Percentiles rank a stretch among this genome's conserved stretches.
phyloP scores from a whole-genome alignment of 1,140 invertebrate species.

The Hypothenemus hampei region DNA sequence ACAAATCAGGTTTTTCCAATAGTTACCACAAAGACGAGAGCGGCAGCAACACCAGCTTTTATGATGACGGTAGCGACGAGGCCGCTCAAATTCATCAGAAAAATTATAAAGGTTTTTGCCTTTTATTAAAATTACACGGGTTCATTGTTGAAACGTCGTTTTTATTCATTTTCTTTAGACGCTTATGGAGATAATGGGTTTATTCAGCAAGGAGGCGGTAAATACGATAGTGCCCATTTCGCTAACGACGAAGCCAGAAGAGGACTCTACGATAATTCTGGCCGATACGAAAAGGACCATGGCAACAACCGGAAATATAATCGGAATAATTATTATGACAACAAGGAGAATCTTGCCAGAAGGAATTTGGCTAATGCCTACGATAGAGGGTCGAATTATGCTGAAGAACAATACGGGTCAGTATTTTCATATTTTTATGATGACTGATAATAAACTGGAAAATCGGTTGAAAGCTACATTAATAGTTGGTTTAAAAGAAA shows the following conservation, averaged over 20 bases:
- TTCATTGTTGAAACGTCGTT: background rate
- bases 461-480: too few species aligned
- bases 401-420: slow-evolving; percentile 42
- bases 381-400: slow-evolving; percentile 44
- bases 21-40: slow-evolving; percentile 63
- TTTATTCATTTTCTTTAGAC: slow-evolving; percentile 13
- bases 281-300: slow-evolving; percentile 47
- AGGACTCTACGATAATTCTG: slow-evolving; percentile 49
- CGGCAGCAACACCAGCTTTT: slow-evolving; percentile 59
- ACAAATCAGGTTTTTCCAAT: slow-evolving; percentile 59
- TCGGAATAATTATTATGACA: slow-evolving; percentile 51
- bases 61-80: slow-evolving; percentile 57
- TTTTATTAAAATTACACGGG: background rate
- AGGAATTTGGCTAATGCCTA: slow-evolving; percentile 48
- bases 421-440: too few species aligned
- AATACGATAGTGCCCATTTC: slow-evolving; percentile 42
- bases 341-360: slow-evolving; percentile 45
- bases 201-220: slow-evolving; percentile 48
- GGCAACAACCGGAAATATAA: slow-evolving; percentile 49
- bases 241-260: slow-evolving; percentile 43
- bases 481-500: too few species aligned
- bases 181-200: slow-evolving; percentile 47
- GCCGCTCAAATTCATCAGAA: slow-evolving; percentile 52
- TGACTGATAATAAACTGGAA: too few species aligned
- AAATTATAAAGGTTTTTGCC: slow-evolving; percentile 29